Evolutionary conservation across 2,888 invertebrate genomes (phyloP), one percentile per base, ranked within the genome.

Genomic region (Bombylius discolor): DNA sequence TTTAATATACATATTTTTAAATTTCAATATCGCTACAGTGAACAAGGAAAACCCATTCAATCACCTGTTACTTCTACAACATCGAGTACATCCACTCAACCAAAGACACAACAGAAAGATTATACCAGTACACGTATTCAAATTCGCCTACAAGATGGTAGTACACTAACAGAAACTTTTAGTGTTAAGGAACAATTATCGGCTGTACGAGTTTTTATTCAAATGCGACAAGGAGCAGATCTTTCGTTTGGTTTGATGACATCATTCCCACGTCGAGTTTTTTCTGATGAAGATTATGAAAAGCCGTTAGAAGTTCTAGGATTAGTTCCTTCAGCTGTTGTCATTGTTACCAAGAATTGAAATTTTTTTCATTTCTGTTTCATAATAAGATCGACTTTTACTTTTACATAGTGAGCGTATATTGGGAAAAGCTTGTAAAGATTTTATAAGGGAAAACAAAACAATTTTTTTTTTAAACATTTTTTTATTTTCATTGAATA

Each of bases 241-340:
- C 80, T 80, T 11, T 76, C 77, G 1, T 94, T 96, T 74, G 83
- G 84, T 55, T 76, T 97, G 63, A 92, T 96, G 87, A 95, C 93
- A 4, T 85, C 82, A 66, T 97, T 93, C 76, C 96, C 97, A 8
- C 85, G 84, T 67, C 91, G 89, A 75, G 82, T 93, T 53, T 97
- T 94, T 70, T 78, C 80, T 1, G 79, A 77, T 12, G 92, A 92
- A 5, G 96, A 97, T 69, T 95, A 90, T 74, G 87, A 90, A 57
- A 87, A 85, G 68, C 91, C 96, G 0, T 76, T 97, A 62, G 86
- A 86, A 63, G 78, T 82, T 61, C 78, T 97, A 82, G 89, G 89
- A 68, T 74, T 92, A 67, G 89, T 89, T 51, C 92, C 92, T 44
- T 85, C 89, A 31, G 88, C 90, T 53, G 89, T 89, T 45, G 76